Evolutionary conservation across 1,140 invertebrate species (phyloP).

Genomic region (Caenorhabditis elegans): DNA sequence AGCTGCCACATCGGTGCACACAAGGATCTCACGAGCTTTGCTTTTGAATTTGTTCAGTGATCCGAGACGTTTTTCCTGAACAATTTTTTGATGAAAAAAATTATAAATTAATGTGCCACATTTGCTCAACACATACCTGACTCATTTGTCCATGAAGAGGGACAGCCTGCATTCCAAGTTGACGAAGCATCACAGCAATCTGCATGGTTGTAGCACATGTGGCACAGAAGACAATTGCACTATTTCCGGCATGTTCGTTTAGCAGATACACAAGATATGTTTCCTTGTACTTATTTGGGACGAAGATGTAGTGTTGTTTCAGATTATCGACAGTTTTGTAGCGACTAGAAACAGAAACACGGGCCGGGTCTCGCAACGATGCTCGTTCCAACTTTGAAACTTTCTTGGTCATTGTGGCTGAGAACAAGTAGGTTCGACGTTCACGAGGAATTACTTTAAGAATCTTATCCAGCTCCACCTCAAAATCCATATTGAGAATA

Average conservation of each 20-base stretch:
- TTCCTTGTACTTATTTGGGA: constrained; percentile 93
- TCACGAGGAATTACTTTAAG: constrained; percentile 85
- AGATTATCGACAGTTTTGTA: constrained; percentile 97
- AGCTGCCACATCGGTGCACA: constrained; percentile 96
- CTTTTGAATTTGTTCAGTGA: constrained; percentile 89
- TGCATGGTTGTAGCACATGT: constrained; percentile 90
- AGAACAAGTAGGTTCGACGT: constrained; percentile 84
- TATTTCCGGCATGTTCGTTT: constrained; percentile 92
- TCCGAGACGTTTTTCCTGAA: constrained; percentile 84
- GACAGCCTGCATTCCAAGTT: constrained; percentile 82
- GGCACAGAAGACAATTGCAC: constrained; percentile 93
- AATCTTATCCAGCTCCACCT: constrained; percentile 92
- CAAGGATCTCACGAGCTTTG: constrained; percentile 82
- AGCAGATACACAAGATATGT: constrained; percentile 93
- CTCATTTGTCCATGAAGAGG: constrained; percentile 97
- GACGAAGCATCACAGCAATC: constrained; percentile 82
- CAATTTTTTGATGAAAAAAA: constrained; percentile 52
- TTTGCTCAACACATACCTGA: constrained; percentile 61
- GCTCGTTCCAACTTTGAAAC: constrained; percentile 92
- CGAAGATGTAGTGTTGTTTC: constrained; percentile 91
- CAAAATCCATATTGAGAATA: constrained; percentile 93
- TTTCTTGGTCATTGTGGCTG: constrained; percentile 97
- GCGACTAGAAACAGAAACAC: constrained; percentile 85
- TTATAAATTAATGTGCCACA: background rate
- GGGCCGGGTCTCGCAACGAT: constrained; percentile 83